Conservation (phyloP, 1,140 invertebrate genomes). For the Choristoneura fumiferana region DNA sequence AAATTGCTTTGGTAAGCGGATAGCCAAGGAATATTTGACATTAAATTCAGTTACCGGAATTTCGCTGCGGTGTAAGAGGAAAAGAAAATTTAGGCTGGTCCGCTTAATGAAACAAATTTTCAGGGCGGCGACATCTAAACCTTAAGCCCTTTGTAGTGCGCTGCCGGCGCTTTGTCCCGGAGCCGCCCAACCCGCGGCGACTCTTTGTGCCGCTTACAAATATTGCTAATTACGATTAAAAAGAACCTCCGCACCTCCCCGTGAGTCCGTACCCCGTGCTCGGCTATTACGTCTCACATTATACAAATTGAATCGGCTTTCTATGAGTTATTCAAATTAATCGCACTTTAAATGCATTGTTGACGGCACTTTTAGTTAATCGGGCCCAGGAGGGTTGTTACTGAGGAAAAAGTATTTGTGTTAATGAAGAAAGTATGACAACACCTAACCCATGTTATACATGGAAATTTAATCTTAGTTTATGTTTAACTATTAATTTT, state of each 20-base stretch:
- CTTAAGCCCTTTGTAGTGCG: slow-evolving; percentile 71
- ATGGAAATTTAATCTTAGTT: no score
- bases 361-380: no score
- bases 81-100: slow-evolving; percentile 63
- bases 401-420: no score
- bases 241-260: slow-evolving; percentile 37
- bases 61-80: slow-evolving; percentile 51
- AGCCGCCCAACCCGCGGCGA: slow-evolving; percentile 55
- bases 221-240: slow-evolving; percentile 74
- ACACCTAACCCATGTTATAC: no score
- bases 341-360: no score
- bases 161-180: slow-evolving; percentile 52
- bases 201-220: slow-evolving; percentile 62
- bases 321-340: neutral
- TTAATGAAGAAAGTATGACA: no score
- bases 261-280: slow-evolving; percentile 14
- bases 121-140: slow-evolving; percentile 68
- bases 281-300: slow-evolving; percentile 29
- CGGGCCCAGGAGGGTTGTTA: no score
- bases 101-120: slow-evolving; percentile 76
- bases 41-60: slow-evolving; percentile 51
- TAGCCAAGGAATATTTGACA: slow-evolving; percentile 39
- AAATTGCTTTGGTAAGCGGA: slow-evolving; percentile 36
- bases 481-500: no score
- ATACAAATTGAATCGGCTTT: slow-evolving; percentile 17